Evolutionary conservation across 2,888 invertebrate species (phyloP), one percentile per base, ranked within the genome.

Genomic region (Branchellion lobata): DNA sequence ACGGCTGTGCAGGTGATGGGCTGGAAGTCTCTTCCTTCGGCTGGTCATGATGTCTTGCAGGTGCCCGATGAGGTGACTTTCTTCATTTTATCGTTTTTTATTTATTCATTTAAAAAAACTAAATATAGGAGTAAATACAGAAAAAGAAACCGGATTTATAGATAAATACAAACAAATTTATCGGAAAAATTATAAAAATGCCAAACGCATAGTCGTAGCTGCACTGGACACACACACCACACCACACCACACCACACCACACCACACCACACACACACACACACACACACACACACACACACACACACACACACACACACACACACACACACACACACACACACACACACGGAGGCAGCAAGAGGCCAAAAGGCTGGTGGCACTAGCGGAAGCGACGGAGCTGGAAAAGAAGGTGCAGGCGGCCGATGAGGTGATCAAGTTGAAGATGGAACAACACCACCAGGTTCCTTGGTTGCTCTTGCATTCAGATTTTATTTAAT

Each of bases 31-130:
- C 84, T 97, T 82, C 98, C 98, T 0, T 86, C 91, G 0, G 94
- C 96, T 18, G 99, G 99, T 0, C 95, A 96, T 83, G 89, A 91
- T 77, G 92, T 97, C 51, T 87, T 95, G 5, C 92, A 97, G 89
- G 94, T 95, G 1, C 90, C 90, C 81, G 90, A 90, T 0, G 94
- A 94, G 91, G 86, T 86, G 81, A 73, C 11, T 27, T n/a, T n/a
- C n/a, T n/a, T n/a, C n/a, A n/a, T n/a, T n/a, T n/a, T n/a, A n/a
- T n/a, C n/a, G n/a, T n/a, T n/a, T n/a, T n/a, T n/a, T n/a, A n/a
- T n/a, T n/a, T n/a, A n/a, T 21, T 69, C 14, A 0, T 8, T 53
- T 8, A 11, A 24, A 29, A 1, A 5, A 57, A 14, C 8, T 72
- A 31, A 11, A 14, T 11, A n/a, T 5, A 24, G 11, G 5, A 14